Evolutionary conservation across 1,140 invertebrate species (phyloP), one percentile per base, ranked within the genome.

Genomic region (Cydia strobilella): DNA sequence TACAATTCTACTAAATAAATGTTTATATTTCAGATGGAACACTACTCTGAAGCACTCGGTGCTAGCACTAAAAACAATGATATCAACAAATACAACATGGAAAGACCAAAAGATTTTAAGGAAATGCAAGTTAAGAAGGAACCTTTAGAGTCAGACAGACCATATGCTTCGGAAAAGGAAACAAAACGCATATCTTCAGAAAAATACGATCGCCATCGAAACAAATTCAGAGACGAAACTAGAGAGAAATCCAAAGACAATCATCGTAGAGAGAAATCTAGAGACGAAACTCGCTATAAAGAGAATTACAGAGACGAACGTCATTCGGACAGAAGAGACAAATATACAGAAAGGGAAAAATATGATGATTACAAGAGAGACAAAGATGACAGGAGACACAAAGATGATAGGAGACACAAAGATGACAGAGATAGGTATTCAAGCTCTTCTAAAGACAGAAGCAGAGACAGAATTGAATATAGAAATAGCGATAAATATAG

Each of bases 11-110:
- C 39, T 3, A 15, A 45, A 45, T 3, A 73, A 51, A 74, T 15
- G 59, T 45, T 79, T 74, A 59, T 45, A 35, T 72, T 63, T 63
- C 48, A 87, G 85, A 87, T 87, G 85, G 86, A 85, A 27, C 66
- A 80, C 12, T 85, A 79, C 20, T 76, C 73, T 25, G 80, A 80
- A 75, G 73, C 76, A 42, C 76, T 71, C 51, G 65, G 42, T 59
- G 76, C 35, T 25, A 23, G 20, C 63, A 25, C 51, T 63, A 69
- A 63, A 74, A 78, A 77, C 77, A 78, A 51, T 18, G n/a, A 72
- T 13, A 3, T n/a, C 35, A 23, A 72, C 12, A 48, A 72, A 25
- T 2, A 6, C 9, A 51, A 69, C 65, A 69, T 18, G 10, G 31
- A 73, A 15, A 35, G 5, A 3, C n/a, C 65, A 39, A 69, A 69